phyloP scores from a whole-genome alignment of 2,797 vertebrate species.

The Erpetoichthys calabaricus region DNA sequence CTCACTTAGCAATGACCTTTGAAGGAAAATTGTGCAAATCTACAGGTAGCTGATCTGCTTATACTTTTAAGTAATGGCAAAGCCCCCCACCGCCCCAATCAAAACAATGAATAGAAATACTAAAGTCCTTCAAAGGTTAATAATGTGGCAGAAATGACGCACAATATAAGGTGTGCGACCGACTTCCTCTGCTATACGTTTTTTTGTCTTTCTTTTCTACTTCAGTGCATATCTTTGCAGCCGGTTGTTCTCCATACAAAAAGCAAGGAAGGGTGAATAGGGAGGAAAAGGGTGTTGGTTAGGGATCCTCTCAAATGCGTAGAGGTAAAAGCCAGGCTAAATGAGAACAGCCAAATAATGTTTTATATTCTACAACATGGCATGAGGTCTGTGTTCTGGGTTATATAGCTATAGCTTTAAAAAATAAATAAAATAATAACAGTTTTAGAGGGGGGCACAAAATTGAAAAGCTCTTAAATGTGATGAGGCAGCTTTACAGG shows the following conservation, averaged over 20 bases:
- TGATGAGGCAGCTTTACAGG: conserved; percentile 83
- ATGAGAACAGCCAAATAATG: conserved; percentile 68
- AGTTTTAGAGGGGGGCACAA: neutral
- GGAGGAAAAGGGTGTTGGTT: conserved; percentile 34
- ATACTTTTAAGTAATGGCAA: no score
- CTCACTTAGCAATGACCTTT: no score
- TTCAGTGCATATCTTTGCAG: conserved; percentile 67
- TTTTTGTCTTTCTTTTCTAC: no score
- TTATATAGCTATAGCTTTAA: neutral
- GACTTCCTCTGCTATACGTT: no score
- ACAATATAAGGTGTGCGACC: no score
- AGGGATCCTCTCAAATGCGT: conserved; percentile 49
- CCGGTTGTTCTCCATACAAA: conserved; percentile 89
- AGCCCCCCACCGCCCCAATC: no score
- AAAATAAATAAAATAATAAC: no score
- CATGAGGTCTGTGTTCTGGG: conserved; percentile 36
- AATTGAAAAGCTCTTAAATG: conserved; percentile 28
- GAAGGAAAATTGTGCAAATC: no score
- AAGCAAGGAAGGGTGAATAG: conserved; percentile 34
- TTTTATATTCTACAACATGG: conserved; percentile 60
- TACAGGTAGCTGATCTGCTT: no score
- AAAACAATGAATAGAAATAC: no score
- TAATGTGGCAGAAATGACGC: no score
- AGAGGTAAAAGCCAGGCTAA: conserved; percentile 77
- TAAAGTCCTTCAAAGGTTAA: no score